Conservation (phyloP, 1,140 invertebrate genomes). For the Trissolcus basalis region DNA sequence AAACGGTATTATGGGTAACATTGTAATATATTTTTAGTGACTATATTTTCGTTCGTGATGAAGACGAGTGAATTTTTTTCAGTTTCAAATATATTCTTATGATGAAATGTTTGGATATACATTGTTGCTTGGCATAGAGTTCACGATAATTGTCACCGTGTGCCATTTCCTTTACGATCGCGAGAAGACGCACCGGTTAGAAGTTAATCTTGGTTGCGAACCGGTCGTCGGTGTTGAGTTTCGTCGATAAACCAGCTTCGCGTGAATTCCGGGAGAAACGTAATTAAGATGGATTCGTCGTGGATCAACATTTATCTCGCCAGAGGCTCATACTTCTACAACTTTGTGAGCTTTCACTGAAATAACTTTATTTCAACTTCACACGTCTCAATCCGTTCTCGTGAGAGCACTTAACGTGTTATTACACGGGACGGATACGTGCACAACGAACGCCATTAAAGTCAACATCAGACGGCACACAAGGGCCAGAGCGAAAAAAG, state of each 20-base stretch:
- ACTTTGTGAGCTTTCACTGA: conserved; percentile 33
- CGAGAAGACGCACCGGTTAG: conserved; percentile 23
- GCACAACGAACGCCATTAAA: conserved; percentile 4
- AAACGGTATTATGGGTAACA: too few species aligned
- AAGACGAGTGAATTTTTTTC: too few species aligned
- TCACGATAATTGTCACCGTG: not conserved
- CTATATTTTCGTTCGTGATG: too few species aligned
- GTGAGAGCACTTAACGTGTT: conserved; percentile 10
- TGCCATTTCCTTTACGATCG: conserved; percentile 28
- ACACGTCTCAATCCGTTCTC: conserved; percentile 28
- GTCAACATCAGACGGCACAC: not conserved
- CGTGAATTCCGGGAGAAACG: conserved; percentile 52
- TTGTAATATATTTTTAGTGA: too few species aligned
- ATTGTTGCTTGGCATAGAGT: too few species aligned
- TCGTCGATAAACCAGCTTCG: conserved; percentile 57
- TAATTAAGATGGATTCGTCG: conserved; percentile 54
- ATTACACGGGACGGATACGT: conserved; percentile 7
- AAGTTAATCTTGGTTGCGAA: conserved; percentile 43
- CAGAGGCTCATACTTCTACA: conserved; percentile 37
- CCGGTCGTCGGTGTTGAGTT: conserved; percentile 47
- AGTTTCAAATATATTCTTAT: too few species aligned
- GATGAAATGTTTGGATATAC: too few species aligned
- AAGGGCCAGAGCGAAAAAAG: not conserved
- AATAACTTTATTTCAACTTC: conserved; percentile 45
- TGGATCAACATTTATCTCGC: conserved; percentile 52